Conservation (phyloP, 2,888 invertebrate genomes). For the Trypoxylon attenuatum region DNA sequence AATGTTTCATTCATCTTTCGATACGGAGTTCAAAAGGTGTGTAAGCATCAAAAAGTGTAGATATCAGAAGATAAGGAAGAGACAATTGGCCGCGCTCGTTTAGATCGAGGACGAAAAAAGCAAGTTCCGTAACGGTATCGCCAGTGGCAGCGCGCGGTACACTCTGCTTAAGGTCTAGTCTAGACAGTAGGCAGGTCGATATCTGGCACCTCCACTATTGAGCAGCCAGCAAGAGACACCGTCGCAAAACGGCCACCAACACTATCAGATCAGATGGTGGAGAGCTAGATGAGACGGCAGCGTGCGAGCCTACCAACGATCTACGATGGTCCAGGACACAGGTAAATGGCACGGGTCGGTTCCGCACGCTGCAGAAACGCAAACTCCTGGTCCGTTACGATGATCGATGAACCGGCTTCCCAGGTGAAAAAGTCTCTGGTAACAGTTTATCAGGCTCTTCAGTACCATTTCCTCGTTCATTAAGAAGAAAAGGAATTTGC, state of each 20-base stretch:
- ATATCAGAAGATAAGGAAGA: no score
- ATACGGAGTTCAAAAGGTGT: no score
- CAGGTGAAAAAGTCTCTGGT: neutral
- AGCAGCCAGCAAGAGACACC: slow-evolving; percentile 21
- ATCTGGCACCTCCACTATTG: slow-evolving; percentile 58
- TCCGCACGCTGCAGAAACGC: slow-evolving; percentile 11
- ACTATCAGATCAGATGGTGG: slow-evolving; percentile 7
- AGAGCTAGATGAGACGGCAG: slow-evolving; percentile 10
- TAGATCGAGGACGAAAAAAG: slow-evolving; percentile 39
- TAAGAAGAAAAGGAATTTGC: neutral
- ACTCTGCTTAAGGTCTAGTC: slow-evolving; percentile 64
- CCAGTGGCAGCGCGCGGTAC: slow-evolving; percentile 34
- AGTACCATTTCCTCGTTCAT: slow-evolving; percentile 6
- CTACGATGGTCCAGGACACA: slow-evolving; percentile 5
- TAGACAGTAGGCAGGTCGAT: slow-evolving; percentile 68
- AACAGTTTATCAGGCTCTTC: neutral
- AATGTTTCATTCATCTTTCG: no score
- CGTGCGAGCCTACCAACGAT: slow-evolving; percentile 24
- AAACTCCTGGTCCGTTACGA: slow-evolving; percentile 25
- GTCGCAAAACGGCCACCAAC: slow-evolving; percentile 29
- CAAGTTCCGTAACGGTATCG: slow-evolving; percentile 52
- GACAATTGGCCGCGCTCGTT: no score
- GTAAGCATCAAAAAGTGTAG: no score
- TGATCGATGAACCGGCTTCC: slow-evolving; percentile 26
- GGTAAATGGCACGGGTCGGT: slow-evolving; percentile 9